Percentiles rank a stretch among this genome's conserved stretches.
These are phyloP conservation scores for Macropus fuliginosus DNA, from an alignment of 2,797 vertebrate species.

Conservation along the genomic window DNA sequence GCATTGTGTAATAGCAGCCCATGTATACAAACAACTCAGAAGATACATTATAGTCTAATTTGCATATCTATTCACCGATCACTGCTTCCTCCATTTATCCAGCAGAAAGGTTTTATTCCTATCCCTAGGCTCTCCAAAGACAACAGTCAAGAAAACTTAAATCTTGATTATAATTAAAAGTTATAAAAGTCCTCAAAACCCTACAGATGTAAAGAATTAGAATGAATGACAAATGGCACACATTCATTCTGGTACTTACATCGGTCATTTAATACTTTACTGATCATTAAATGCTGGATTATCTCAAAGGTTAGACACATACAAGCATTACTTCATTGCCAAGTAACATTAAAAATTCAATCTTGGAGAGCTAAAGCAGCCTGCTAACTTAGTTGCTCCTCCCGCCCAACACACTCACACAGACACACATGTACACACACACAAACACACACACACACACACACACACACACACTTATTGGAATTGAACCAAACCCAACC, in stretches of 20 bases:
- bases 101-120: slow-evolving; percentile 39
- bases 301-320: slow-evolving; percentile 36
- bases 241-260: neutral
- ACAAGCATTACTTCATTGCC: slow-evolving; percentile 16
- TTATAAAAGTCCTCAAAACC: slow-evolving; percentile 11
- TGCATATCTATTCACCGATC: slow-evolving; percentile 48
- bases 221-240: slow-evolving; percentile 4
- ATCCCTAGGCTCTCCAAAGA: neutral
- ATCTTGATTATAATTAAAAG: neutral
- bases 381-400: neutral
- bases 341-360: slow-evolving; percentile 10
- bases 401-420: neutral
- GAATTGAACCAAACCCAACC: neutral
- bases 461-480: neutral
- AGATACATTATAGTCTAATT: slow-evolving; percentile 37
- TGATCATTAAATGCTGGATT: slow-evolving; percentile 32
- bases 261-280: slow-evolving; percentile 6
- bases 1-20: slow-evolving; percentile 53
- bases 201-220: slow-evolving; percentile 29
- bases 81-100: neutral
- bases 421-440: too few relatives aligned
- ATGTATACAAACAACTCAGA: slow-evolving; percentile 64
- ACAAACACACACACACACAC: too few relatives aligned
- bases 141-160: slow-evolving; percentile 32
- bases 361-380: neutral